Conservation (phyloP, 2,113 vertebrate genomes). For the Indicator indicator region DNA sequence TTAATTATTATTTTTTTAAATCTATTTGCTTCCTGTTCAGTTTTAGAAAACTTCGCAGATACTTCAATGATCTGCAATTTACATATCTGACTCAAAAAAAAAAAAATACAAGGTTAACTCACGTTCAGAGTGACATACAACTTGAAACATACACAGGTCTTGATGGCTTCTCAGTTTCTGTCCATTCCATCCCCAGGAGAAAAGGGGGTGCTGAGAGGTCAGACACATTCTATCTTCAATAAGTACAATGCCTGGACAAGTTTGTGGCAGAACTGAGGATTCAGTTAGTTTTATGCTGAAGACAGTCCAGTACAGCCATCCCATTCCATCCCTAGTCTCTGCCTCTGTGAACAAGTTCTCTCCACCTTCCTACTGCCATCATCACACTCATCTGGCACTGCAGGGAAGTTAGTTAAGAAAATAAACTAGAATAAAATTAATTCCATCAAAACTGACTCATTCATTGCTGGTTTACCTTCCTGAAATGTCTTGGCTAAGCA, state of each 20-base stretch:
- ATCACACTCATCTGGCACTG: neutral
- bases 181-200: neutral
- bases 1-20: neutral
- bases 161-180: neutral
- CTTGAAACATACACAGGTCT: neutral
- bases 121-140: neutral
- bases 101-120: neutral
- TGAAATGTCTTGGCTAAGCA: rapidly evolving
- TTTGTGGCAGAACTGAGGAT: neutral
- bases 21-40: neutral
- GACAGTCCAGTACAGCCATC: neutral
- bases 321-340: neutral
- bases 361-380: neutral
- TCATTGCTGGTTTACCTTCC: neutral
- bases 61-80: neutral
- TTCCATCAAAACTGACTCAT: neutral
- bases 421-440: neutral
- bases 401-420: neutral
- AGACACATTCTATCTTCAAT: neutral
- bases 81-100: neutral
- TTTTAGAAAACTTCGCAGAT: neutral
- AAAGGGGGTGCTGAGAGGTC: no score
- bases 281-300: neutral
- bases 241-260: neutral
- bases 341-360: neutral